A percentile compares a stretch with the other conserved stretches of the same genome.
Evolutionary conservation across 1,140 invertebrate species (phyloP).

Genomic region (Cryptotermes secundus): DNA sequence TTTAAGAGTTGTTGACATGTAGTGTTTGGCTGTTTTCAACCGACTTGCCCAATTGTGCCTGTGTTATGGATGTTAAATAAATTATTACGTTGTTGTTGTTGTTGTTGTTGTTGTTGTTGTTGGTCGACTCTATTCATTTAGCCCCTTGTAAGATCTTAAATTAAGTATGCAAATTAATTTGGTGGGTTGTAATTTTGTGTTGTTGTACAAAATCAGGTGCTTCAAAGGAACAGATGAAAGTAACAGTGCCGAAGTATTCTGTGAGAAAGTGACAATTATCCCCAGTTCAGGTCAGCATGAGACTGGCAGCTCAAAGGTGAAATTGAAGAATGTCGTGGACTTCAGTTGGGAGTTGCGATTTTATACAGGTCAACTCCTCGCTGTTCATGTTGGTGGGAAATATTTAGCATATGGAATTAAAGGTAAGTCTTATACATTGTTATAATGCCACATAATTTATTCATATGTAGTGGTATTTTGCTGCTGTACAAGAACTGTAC

Average conservation of each 20-base stretch:
- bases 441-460: background rate
- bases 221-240: conserved; percentile 26
- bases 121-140: too few relatives aligned
- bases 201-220: background rate
- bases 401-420: conserved; percentile 89
- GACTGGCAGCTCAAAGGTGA: conserved; percentile 84
- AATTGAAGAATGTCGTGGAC: conserved; percentile 86
- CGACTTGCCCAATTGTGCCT: too few relatives aligned
- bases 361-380: conserved; percentile 83
- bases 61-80: too few relatives aligned
- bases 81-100: too few relatives aligned
- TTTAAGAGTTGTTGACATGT: too few relatives aligned
- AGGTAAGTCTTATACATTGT: conserved; percentile 55
- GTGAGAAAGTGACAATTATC: conserved; percentile 68
- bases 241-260: conserved; percentile 57
- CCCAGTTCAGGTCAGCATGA: conserved; percentile 67
- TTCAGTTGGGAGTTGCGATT: conserved; percentile 89
- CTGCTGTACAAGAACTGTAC: too few relatives aligned
- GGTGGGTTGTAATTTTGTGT: too few relatives aligned
- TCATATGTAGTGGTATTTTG: background rate
- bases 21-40: too few relatives aligned
- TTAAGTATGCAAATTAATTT: too few relatives aligned
- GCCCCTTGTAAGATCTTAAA: too few relatives aligned
- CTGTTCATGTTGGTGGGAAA: conserved; percentile 80
- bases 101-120: too few relatives aligned